Evolutionary conservation across 2,113 vertebrate species (phyloP).

Genomic region (Proteles cristata): DNA sequence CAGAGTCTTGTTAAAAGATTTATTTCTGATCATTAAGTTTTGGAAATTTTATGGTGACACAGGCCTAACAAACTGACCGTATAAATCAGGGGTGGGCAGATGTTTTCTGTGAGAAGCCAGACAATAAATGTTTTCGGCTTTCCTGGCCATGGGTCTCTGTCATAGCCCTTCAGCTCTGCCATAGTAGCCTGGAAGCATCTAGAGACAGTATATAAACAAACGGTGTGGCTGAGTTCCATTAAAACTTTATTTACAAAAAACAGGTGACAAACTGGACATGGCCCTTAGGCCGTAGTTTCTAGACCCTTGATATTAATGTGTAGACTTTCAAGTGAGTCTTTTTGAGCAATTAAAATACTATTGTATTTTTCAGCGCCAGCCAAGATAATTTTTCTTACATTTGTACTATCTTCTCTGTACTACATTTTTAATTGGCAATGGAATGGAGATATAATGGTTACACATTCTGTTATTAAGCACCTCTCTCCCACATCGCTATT

Average conservation of each 20-base stretch:
- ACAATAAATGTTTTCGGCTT: neutral
- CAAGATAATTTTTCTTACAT: neutral
- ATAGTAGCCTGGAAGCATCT: neutral
- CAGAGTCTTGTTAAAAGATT: neutral
- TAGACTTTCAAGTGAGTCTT: neutral
- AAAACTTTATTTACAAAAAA: constrained; percentile 37
- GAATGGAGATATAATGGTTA: neutral
- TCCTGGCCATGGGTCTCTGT: rapidly evolving
- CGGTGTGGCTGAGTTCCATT: neutral
- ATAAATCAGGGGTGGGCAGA: neutral
- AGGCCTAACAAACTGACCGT: neutral
- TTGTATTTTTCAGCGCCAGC: neutral
- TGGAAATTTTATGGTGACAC: neutral
- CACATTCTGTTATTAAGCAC: neutral
- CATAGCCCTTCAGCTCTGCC: neutral
- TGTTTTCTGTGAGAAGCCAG: neutral
- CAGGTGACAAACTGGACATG: neutral
- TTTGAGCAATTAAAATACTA: neutral
- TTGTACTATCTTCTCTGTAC: neutral
- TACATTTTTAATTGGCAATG: neutral
- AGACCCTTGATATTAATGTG: neutral
- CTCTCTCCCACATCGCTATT: neutral
- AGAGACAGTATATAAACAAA: neutral
- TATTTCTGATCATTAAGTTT: neutral
- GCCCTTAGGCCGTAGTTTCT: neutral